Conservation (phyloP, 2,888 invertebrate species). For the Itoplectis maculator region DNA sequence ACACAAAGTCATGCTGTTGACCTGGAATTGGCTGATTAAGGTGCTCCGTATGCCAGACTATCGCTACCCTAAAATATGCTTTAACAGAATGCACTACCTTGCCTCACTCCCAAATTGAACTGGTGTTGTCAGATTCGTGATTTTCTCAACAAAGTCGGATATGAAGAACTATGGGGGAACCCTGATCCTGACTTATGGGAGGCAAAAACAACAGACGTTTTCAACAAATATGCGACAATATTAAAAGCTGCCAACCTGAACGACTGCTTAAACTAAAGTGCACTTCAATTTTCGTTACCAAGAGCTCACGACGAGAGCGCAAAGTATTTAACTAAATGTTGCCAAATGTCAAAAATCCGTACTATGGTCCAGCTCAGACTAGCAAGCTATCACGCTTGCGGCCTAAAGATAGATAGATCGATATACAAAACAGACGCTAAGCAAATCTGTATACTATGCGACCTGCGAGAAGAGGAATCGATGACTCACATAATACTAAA, state of each 20-base stretch:
- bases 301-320: neutral
- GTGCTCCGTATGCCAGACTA: neutral
- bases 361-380: neutral
- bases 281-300: neutral
- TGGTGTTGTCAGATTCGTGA: too few relatives aligned
- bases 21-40: neutral
- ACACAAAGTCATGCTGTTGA: too few relatives aligned
- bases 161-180: too few relatives aligned
- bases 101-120: too few relatives aligned
- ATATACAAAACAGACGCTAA: neutral
- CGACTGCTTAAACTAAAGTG: too few relatives aligned
- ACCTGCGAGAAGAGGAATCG: too few relatives aligned
- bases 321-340: neutral
- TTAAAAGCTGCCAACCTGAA: neutral
- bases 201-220: neutral
- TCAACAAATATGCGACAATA: neutral
- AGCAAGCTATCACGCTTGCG: neutral
- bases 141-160: too few relatives aligned
- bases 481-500: too few relatives aligned
- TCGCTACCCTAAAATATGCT: neutral
- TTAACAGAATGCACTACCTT: neutral
- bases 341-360: neutral
- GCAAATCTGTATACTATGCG: too few relatives aligned
- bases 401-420: neutral
- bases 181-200: too few relatives aligned